Evolutionary conservation across 2,888 invertebrate genomes (phyloP), one percentile per base, ranked within the genome.

Genomic region (Leucania comma): DNA sequence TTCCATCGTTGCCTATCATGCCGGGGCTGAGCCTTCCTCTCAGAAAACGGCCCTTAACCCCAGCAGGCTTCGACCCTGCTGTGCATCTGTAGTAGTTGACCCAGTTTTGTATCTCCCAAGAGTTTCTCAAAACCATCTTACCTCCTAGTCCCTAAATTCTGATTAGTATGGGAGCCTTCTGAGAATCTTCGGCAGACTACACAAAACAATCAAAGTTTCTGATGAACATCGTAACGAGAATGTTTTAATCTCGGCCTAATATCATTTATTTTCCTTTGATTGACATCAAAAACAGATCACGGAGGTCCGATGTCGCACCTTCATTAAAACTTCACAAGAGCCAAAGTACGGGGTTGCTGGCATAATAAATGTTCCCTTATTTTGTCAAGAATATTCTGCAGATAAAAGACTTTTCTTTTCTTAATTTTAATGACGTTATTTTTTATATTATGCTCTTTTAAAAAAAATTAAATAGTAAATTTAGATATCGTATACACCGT

Each of bases 231-330:
- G 56, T 51, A 60, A 60, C 64, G 46, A 66, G 50, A 50, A 80
- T 65, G 73, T 74, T 72, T 74, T 83, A 81, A 80, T 83, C 83
- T 80, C 54, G 32, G 20, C 65, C n/a, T 70, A 64, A 68, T 83
- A 74, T 83, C 73, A 83, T 83, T 82, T 81, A 83, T 75, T 81
- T 76, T 71, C 68, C 72, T 84, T 72, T 81, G 79, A 83, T 83
- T 84, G 84, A 84, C 76, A 74, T 76, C 84, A 69, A 77, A 81
- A 76, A 82, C 76, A 75, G 84, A 71, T 84, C 74, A 69, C 57
- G 38, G 10, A 63, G 76, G 76, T 72, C 72, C 76, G 54, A 71
- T 81, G 82, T 84, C 83, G 56, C 76, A 67, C 72, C 76, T 72
- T 83, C 84, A 79, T 83, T 83, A 83, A 79, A 84, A 83, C 61